Evolutionary conservation across 1,140 invertebrate genomes (phyloP), one percentile per base, ranked within the genome.

Genomic region (Teleopsis dalmanni): DNA sequence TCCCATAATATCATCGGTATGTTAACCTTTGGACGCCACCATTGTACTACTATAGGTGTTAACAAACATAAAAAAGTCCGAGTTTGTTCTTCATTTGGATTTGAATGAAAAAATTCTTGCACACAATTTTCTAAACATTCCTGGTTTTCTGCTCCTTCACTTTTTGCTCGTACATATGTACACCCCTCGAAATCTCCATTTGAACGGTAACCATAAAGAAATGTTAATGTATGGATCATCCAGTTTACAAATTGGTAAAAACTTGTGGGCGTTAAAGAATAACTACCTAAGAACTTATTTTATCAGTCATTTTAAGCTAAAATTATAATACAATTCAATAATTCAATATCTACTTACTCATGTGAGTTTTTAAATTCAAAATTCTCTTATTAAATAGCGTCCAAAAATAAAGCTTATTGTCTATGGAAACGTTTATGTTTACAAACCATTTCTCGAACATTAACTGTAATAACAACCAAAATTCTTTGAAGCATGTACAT

Each of bases 1-100:
- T 71, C 68, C 68, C 68, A 71, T 8, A 70, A 45, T 37, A 62
- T 51, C 37, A 65, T 60, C 3, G 64, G 35, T 25, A 67, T 60
- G 22, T 59, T 57, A 6, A 55, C 41, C 10, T 61, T 59, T 25
- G 59, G 55, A 9, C 46, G 50, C 21, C 52, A 58, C 43, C 52
- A 58, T 21, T 65, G 52, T 14, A 63, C 47, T 18, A 65, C 41
- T 23, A 67, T 43, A 3, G 68, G 63, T 0, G 56, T 58, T 23
- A 65, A 22, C 2, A 67, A 37, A 3, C 56, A 51, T 1, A 71
- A 22, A 22, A 59, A 62, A 9, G 65, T 52, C 2, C 68, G 55
- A 4, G 58, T 56, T 21, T 67, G 62, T 49, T 65, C 60, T 47
- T 71, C 68, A 21, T 54, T 54, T 27, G 65, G 67, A 31, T 59